Evolutionary conservation across 2,797 vertebrate species (phyloP).

Genomic region (Valencia hispanica): DNA sequence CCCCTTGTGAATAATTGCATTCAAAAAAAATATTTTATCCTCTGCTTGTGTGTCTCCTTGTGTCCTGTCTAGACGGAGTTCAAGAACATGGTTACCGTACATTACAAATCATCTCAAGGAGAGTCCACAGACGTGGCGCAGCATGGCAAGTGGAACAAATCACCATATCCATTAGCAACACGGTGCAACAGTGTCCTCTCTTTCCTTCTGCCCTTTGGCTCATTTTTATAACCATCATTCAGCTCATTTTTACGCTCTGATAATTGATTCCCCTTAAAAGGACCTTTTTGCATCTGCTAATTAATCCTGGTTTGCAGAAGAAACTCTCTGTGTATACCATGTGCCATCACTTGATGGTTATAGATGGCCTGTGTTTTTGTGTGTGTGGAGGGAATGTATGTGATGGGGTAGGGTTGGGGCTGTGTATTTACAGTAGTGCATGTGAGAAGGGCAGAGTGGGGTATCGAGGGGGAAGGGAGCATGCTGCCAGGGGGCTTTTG

Average conservation of each 20-base stretch:
- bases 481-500: constrained; percentile 62
- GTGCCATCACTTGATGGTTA: constrained; percentile 39
- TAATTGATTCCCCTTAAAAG: constrained; percentile 58
- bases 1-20: constrained; percentile 48
- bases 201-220: constrained; percentile 68
- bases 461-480: constrained; percentile 35
- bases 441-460: constrained; percentile 25
- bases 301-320: constrained; percentile 54
- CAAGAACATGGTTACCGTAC: constrained; percentile 63
- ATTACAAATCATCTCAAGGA: constrained; percentile 77
- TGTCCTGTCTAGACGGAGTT: constrained; percentile 66
- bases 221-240: constrained; percentile 13
- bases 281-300: constrained; percentile 59
- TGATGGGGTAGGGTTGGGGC: constrained; percentile 45
- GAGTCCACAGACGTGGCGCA: constrained; percentile 59
- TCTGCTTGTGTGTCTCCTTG: constrained; percentile 54
- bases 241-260: constrained; percentile 48
- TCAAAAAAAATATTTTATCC: constrained; percentile 56
- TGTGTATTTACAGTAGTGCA: constrained; percentile 71
- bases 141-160: constrained; percentile 61
- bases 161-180: constrained; percentile 75
- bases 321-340: constrained; percentile 8
- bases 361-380: constrained; percentile 60
- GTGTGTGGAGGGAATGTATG: constrained; percentile 35
- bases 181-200: constrained; percentile 32